These are phyloP conservation scores for Telmatochromis brichardi DNA, from an alignment of 2,113 vertebrate genomes.

Conservation along the genomic window DNA sequence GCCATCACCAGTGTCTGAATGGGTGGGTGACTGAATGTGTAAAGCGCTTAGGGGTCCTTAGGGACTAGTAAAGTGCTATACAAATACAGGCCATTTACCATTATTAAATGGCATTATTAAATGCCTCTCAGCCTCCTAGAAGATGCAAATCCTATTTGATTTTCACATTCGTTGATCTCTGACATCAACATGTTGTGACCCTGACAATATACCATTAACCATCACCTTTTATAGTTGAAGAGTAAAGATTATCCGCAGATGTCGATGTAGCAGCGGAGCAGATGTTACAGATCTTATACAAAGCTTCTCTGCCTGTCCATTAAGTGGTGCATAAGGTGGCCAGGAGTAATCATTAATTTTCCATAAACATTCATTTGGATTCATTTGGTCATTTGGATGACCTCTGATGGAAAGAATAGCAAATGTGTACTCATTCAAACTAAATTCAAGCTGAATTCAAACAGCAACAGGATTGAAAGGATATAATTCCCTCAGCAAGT, in stretches of 20 bases:
- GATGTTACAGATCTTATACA: background rate
- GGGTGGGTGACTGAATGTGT: too few species aligned
- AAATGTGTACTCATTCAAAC: background rate
- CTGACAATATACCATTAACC: background rate
- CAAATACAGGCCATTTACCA: background rate
- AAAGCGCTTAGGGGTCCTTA: too few species aligned
- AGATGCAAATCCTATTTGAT: background rate
- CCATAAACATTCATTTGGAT: background rate
- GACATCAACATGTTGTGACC: background rate
- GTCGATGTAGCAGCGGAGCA: background rate
- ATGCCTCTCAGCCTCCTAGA: background rate
- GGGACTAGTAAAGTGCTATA: rapidly evolving
- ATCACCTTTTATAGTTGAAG: background rate
- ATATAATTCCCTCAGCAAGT: background rate
- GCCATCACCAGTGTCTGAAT: too few species aligned
- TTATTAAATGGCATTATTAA: too few species aligned
- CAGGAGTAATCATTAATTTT: background rate
- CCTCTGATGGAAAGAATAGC: background rate
- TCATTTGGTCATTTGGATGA: background rate
- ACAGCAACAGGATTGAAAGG: background rate
- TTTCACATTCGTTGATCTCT: background rate
- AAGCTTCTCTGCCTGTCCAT: background rate
- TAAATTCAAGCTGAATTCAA: background rate
- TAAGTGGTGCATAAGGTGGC: background rate
- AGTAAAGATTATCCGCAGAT: background rate